Conservation (phyloP, 2,113 vertebrate genomes). For the Datnioides undecimradiatus region DNA sequence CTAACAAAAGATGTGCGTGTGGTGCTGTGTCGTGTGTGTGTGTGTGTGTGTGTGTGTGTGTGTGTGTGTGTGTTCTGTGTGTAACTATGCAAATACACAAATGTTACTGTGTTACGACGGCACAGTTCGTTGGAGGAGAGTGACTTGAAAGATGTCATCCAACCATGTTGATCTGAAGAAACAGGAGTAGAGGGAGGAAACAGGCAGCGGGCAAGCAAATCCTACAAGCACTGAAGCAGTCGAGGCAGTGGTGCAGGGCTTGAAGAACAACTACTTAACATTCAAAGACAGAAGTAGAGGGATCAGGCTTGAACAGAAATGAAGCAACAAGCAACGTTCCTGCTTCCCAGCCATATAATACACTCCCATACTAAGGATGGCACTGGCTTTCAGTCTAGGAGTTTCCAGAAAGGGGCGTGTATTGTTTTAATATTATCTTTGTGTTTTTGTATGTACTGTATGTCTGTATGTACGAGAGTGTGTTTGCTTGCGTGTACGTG, state of each 20-base stretch:
- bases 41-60: constrained; percentile 15
- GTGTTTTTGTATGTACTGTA: constrained; percentile 26
- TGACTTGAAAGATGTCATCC: constrained; percentile 51
- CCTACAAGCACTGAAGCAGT: constrained; percentile 78
- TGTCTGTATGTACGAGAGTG: constrained; percentile 18
- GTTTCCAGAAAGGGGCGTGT: constrained; percentile 21
- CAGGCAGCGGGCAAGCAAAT: constrained; percentile 68
- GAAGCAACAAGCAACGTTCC: constrained; percentile 76
- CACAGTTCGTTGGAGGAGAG: constrained; percentile 59
- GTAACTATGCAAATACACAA: constrained; percentile 55
- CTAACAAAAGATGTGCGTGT: constrained; percentile 30
- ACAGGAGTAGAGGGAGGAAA: constrained; percentile 56
- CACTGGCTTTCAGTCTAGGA: constrained; percentile 47
- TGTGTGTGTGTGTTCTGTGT: constrained; percentile 17
- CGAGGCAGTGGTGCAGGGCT: constrained; percentile 67
- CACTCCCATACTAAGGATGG: constrained; percentile 57
- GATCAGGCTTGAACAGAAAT: constrained; percentile 77
- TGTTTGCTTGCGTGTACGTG: constrained; percentile 4
- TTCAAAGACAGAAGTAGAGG: constrained; percentile 80
- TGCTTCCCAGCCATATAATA: constrained; percentile 72
- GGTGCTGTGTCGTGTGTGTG: constrained; percentile 22
- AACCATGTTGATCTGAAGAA: constrained; percentile 55
- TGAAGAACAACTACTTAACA: constrained; percentile 81
- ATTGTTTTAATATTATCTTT: background rate
- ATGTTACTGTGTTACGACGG: constrained; percentile 34